Percentiles rank a stretch among this genome's conserved stretches.
Conservation (phyloP, 1,140 invertebrate genomes). For the Samia ricini region DNA sequence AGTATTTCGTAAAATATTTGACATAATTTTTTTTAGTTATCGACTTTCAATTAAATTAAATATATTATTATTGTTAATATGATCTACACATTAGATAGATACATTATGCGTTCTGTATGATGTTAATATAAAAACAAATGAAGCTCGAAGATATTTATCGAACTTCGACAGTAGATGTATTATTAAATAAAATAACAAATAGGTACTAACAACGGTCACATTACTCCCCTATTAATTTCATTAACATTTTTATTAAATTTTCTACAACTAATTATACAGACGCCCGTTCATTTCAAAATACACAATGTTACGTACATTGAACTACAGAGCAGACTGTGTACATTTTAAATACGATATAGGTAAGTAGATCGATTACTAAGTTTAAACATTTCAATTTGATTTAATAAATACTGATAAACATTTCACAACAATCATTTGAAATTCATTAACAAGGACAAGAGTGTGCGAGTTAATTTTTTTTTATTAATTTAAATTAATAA, state of each 20-base stretch:
- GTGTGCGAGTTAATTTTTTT: neutral
- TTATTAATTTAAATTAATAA: neutral
- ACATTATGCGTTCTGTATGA: neutral
- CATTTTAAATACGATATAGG: neutral
- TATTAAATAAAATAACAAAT: neutral
- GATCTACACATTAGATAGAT: neutral
- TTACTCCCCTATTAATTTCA: neutral
- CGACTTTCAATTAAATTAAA: too few species aligned
- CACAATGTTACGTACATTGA: neutral
- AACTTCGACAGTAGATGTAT: neutral
- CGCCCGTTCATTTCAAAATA: neutral
- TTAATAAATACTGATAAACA: neutral
- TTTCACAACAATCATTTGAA: neutral
- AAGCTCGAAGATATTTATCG: neutral
- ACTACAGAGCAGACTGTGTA: neutral
- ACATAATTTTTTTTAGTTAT: too few species aligned
- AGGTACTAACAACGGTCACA: neutral
- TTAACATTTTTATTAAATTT: constrained; percentile 1
- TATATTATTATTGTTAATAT: too few species aligned
- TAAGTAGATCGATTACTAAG: neutral
- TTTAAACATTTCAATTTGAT: neutral
- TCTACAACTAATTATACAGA: neutral
- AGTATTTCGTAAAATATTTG: too few species aligned
- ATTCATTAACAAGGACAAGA: neutral
- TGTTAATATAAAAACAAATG: neutral